A percentile compares a stretch with the other conserved stretches of the same genome.
These are phyloP conservation scores for Spilogale gracilis DNA, from an alignment of 2,113 vertebrate genomes.

Conservation along the genomic window DNA sequence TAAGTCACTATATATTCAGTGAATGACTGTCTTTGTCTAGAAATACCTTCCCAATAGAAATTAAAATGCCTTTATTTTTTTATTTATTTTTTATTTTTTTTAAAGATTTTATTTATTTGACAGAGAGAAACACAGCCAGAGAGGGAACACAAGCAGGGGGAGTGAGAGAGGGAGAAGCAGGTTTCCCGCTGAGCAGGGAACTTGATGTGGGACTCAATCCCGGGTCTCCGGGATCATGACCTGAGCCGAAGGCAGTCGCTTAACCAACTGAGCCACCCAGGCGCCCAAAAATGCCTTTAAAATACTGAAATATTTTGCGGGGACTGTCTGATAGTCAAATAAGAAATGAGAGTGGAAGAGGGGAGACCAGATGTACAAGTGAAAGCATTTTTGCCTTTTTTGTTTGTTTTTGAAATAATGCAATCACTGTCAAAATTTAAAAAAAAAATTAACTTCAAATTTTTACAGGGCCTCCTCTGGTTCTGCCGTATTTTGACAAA, in stretches of 20 bases:
- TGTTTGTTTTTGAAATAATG: constrained; percentile 12
- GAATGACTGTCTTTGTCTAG: not conserved
- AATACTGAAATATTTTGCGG: not conserved
- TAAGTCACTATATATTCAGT: not conserved
- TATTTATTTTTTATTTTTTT: too few species aligned
- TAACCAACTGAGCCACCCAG: too few species aligned
- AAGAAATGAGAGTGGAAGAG: not conserved
- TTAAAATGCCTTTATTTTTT: not conserved
- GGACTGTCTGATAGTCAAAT: not conserved
- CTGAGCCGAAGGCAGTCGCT: too few species aligned
- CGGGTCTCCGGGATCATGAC: too few species aligned
- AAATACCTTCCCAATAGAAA: not conserved
- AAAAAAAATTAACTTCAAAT: not conserved
- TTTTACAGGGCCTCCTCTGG: not conserved
- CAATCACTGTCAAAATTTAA: not conserved
- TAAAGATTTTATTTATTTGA: too few species aligned
- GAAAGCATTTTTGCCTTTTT: not conserved
- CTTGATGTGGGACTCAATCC: too few species aligned
- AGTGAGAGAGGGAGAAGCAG: too few species aligned
- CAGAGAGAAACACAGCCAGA: too few species aligned
- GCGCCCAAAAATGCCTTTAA: not conserved
- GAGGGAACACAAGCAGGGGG: too few species aligned
- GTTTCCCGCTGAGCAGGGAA: too few species aligned
- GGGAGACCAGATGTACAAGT: not conserved
- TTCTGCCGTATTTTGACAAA: constrained; percentile 58